Evolutionary conservation across 2,797 vertebrate species (phyloP), one percentile per base, ranked within the genome.

Genomic region (Benthosema pterotum): DNA sequence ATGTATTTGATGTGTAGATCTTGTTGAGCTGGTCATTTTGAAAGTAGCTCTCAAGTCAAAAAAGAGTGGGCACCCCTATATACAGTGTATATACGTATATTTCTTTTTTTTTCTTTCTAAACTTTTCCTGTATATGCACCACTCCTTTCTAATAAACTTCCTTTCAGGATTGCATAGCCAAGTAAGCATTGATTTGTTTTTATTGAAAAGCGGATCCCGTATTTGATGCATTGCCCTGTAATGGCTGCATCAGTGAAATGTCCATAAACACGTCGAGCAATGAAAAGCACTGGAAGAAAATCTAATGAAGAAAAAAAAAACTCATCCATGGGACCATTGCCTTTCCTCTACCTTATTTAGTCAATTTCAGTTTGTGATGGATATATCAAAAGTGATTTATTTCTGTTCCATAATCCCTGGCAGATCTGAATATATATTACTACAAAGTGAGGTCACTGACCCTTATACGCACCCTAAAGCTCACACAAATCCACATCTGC

Each of bases 121-220:
- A 67, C 63, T 47, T 48, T 48, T 63, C 6, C 46, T 61, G 11
- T 71, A 71, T 9, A 71, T 9, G 60, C 61, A 12, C 56, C 55
- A 70, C 42, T 63, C 58, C 54, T 57, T 82, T 80, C 71, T 64
- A 83, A 73, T 81, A 71, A 84, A 78, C 49, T 69, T 22, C 46
- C 60, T 63, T 75, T 42, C 77, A 55, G 25, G 42, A 66, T 83
- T 84, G 79, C 60, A 84, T 80, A 64, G 49, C 52, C 55, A 77
- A 79, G 63, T 71, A 71, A 81, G 78, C 70, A 82, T 67, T 83
- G 75, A 83, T 83, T 87, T 75, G 66, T 55, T 53, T 82, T 82
- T 73, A 83, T 79, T 86, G 74, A 77, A 81, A 82, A 80, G 65
- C 53, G 60, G 70, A 72, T 76, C 52, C 69, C 57, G 68, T 72